Evolutionary conservation across 2,888 invertebrate genomes (phyloP).

Genomic region (Endotricha flammealis): DNA sequence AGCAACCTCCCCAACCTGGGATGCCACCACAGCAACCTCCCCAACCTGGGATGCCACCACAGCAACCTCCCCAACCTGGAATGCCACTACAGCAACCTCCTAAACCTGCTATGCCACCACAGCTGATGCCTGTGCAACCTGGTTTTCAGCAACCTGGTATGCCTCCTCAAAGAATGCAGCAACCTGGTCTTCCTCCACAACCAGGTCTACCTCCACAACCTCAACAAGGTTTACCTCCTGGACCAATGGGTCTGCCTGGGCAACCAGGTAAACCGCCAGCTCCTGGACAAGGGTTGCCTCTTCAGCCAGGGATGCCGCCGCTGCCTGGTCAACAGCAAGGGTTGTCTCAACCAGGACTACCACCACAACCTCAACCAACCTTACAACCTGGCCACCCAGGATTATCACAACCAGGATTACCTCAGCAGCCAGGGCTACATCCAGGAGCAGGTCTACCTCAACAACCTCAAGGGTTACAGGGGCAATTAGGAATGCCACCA

Average conservation of each 20-base stretch:
- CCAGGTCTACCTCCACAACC: slow-evolving; percentile 30
- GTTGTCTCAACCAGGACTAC: slow-evolving; percentile 21
- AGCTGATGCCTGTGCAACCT: slow-evolving; percentile 11
- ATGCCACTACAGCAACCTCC: slow-evolving; percentile 16
- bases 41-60: slow-evolving; percentile 27
- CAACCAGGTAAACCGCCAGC: slow-evolving; percentile 15
- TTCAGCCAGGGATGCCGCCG: slow-evolving; percentile 21
- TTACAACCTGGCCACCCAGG: too few relatives aligned
- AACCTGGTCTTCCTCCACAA: slow-evolving; percentile 23
- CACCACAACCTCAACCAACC: too few relatives aligned
- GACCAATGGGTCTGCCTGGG: slow-evolving; percentile 22
- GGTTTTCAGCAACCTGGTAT: slow-evolving; percentile 22
- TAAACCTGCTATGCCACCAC: slow-evolving; percentile 19
- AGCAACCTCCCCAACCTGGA: slow-evolving; percentile 28
- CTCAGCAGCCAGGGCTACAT: slow-evolving; percentile 25
- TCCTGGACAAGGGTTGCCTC: slow-evolving; percentile 17
- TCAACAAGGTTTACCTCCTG: slow-evolving; percentile 25
- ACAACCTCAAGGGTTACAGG: slow-evolving; percentile 27
- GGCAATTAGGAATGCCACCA: slow-evolving; percentile 27
- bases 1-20: slow-evolving; percentile 20
- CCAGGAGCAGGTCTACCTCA: slow-evolving; percentile 25
- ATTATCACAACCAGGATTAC: slow-evolving; percentile 24
- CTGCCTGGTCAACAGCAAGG: slow-evolving; percentile 20
- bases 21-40: slow-evolving; percentile 22
- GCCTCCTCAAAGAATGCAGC: slow-evolving; percentile 16